Evolutionary conservation across 2,888 invertebrate genomes (phyloP), one percentile per base, ranked within the genome.

Genomic region (Andrena minutula): DNA sequence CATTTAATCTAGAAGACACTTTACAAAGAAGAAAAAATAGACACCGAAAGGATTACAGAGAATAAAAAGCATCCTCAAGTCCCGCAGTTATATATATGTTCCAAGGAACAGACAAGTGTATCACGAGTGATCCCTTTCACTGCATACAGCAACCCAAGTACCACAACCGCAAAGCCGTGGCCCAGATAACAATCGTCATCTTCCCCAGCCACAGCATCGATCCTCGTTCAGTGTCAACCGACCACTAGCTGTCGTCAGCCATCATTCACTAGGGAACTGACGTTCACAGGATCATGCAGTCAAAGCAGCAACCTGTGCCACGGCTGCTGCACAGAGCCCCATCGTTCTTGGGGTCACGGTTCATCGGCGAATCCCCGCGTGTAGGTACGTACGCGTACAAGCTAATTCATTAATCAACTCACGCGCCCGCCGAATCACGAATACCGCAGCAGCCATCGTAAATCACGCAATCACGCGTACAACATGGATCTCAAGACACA

Each of bases 321-420:
- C 8, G 12, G 41, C 49, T 20, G 20, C 28, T 26, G 32, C 28
- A 10, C n/a, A 1, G 32, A 12, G 41, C 41, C 41, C 2, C 51
- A 35, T 26, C 65, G 12, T 30, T 56, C 56, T 56, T 56, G 41
- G 23, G 74, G 80, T 79, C 80, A 82, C 53, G 80, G 82, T 79
- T 75, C 82, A 79, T 82, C 73, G 79, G 58, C 5, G 73, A 26
- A 58, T 12, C 49, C 49, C 23, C 70, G 10, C 58, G 68, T 49
- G 58, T 51, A 30, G 32, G 16, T 58, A 30, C 47, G 16, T 58
- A 47, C 23, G 16, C 10, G 64, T 66, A 12, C 28, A 66, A 41
- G 65, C 66, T 79, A 80, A 80, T 82, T 82, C 80, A 82, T 82
- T 82, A 79, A 82, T 80, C 82, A 82, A 74, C 65, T 12, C 41